phyloP scores from a whole-genome alignment of 1,140 invertebrate genomes.

The Gonatopus flavifemur region DNA sequence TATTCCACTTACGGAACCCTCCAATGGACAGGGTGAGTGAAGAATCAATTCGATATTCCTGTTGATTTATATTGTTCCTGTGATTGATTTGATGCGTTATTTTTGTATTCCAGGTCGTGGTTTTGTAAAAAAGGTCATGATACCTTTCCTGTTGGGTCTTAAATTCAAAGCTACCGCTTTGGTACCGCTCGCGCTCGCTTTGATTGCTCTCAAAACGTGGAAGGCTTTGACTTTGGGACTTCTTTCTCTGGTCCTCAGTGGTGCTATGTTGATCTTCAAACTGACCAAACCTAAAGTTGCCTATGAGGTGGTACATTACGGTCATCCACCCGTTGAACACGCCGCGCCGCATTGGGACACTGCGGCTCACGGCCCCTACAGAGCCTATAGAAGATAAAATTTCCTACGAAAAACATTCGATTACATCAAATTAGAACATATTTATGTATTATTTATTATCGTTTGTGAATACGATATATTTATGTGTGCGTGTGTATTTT shows the following conservation, averaged over 20 bases:
- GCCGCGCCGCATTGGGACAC: conserved; percentile 67
- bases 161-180: conserved; percentile 83
- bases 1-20: conserved; percentile 67
- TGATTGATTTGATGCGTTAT: not conserved
- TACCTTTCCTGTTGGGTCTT: conserved; percentile 80
- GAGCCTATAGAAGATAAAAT: conserved; percentile 54
- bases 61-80: not conserved
- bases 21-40: conserved; percentile 61
- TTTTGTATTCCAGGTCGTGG: conserved; percentile 70
- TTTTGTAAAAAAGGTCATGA: conserved; percentile 79
- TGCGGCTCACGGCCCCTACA: conserved; percentile 64
- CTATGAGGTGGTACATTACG: conserved; percentile 83
- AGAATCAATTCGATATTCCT: not conserved
- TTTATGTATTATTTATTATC: conserved; percentile 49
- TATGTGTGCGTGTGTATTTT: conserved; percentile 27
- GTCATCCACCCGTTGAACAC: conserved; percentile 75
- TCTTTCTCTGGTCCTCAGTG: conserved; percentile 78
- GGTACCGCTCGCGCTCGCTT: conserved; percentile 74
- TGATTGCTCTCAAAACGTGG: conserved; percentile 85
- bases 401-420: not conserved
- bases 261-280: conserved; percentile 81
- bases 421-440: conserved; percentile 11
- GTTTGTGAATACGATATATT: too few species aligned
- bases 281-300: conserved; percentile 78
- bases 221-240: conserved; percentile 82